Conservation (phyloP, 2,797 vertebrate genomes). For the Todus mexicanus region DNA sequence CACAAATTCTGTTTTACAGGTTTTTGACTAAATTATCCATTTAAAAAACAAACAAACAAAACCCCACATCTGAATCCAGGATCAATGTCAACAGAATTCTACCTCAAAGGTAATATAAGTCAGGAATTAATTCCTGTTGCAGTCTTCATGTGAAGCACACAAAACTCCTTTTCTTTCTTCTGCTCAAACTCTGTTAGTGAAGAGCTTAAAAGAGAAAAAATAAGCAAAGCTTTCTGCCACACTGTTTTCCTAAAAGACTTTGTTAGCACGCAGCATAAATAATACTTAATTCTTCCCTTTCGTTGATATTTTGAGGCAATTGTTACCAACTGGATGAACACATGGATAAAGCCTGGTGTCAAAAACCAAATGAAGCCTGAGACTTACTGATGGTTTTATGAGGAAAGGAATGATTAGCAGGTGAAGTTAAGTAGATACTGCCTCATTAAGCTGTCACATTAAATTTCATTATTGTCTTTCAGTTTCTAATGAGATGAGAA, state of each 20-base stretch:
- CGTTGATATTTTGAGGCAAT: background rate
- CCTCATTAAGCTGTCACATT: slow-evolving; percentile 43
- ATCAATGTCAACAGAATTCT: background rate
- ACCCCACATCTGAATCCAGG: background rate
- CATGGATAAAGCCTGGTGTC: background rate
- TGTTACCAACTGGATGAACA: background rate
- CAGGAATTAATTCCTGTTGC: background rate
- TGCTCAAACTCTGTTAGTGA: background rate
- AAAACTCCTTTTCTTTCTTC: background rate
- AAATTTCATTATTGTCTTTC: slow-evolving; percentile 15
- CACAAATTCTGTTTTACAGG: background rate
- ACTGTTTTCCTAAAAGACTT: background rate
- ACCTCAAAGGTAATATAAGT: background rate
- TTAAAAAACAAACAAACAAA: background rate
- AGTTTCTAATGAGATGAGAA: slow-evolving; percentile 15
- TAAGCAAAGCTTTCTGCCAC: background rate
- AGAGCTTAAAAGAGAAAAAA: background rate
- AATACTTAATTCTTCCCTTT: background rate
- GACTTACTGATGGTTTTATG: background rate
- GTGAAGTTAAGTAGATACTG: slow-evolving; percentile 23
- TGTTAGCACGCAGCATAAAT: background rate
- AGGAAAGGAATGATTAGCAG: slow-evolving; percentile 17
- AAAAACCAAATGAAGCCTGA: background rate
- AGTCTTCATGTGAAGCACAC: background rate
- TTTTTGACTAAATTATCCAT: background rate